These are phyloP conservation scores for Crotalus viridis DNA, from an alignment of 2,113 vertebrate genomes.

Conservation along the genomic window DNA sequence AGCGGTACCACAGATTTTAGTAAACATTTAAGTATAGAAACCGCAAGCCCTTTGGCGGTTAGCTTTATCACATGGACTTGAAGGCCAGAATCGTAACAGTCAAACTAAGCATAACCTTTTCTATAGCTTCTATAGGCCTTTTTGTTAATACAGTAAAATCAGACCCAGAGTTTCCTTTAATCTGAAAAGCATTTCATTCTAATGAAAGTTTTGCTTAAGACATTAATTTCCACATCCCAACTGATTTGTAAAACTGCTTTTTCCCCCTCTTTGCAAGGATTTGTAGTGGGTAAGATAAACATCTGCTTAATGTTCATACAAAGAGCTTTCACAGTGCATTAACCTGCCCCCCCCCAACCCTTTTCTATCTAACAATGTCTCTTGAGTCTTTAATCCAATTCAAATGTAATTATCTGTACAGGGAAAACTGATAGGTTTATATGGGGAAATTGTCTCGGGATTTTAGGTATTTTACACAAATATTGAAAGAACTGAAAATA, in stretches of 20 bases:
- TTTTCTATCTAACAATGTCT: background rate
- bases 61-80: background rate
- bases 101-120: background rate
- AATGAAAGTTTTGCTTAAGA: background rate
- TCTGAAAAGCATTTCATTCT: background rate
- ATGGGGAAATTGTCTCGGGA: background rate
- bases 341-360: background rate
- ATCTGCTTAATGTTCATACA: background rate
- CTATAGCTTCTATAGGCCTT: background rate
- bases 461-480: background rate
- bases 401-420: background rate
- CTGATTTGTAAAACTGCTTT: background rate
- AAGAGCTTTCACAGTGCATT: background rate
- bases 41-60: background rate
- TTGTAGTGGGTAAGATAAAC: background rate
- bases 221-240: background rate
- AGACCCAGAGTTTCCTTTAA: background rate
- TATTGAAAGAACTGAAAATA: background rate
- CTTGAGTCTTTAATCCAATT: background rate
- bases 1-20: background rate
- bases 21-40: background rate
- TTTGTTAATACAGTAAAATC: background rate
- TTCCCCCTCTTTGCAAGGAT: background rate
- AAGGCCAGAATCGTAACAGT: background rate
- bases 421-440: background rate